A percentile compares a stretch with the other conserved stretches of the same genome.
Evolutionary conservation across 2,797 vertebrate species (phyloP).

Genomic region (Basileuterus tristriatus): DNA sequence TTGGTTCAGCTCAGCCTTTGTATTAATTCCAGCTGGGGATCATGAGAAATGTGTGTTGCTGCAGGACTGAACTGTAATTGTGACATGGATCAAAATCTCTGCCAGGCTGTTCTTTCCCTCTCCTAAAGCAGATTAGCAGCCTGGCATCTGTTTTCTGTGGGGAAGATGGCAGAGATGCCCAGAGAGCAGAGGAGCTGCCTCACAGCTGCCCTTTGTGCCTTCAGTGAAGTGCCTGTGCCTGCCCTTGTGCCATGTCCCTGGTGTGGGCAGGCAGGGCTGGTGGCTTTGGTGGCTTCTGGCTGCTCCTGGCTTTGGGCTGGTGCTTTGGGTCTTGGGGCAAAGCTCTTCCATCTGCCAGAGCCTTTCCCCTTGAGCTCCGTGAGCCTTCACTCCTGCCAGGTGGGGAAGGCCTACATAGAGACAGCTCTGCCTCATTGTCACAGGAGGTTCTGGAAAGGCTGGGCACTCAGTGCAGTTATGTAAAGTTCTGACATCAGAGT

Average conservation of each 20-base stretch:
- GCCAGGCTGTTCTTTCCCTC: background rate
- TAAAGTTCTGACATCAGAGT: conserved; percentile 32
- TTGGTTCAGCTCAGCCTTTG: background rate
- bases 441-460: background rate
- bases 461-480: background rate
- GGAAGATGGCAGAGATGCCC: background rate
- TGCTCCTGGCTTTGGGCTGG: background rate
- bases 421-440: background rate
- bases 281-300: background rate
- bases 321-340: background rate
- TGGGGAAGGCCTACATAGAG: background rate
- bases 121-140: conserved; percentile 27
- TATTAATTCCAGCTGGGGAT: background rate
- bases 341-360: background rate
- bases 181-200: background rate
- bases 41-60: background rate
- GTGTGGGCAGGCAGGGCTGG: background rate
- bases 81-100: background rate
- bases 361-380: background rate
- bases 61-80: background rate
- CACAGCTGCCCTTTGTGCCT: background rate
- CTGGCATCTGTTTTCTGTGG: background rate
- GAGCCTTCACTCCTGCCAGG: background rate
- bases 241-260: background rate
- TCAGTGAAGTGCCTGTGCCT: background rate